Conservation (phyloP, 2,797 vertebrate genomes). For the Mus spretus region DNA sequence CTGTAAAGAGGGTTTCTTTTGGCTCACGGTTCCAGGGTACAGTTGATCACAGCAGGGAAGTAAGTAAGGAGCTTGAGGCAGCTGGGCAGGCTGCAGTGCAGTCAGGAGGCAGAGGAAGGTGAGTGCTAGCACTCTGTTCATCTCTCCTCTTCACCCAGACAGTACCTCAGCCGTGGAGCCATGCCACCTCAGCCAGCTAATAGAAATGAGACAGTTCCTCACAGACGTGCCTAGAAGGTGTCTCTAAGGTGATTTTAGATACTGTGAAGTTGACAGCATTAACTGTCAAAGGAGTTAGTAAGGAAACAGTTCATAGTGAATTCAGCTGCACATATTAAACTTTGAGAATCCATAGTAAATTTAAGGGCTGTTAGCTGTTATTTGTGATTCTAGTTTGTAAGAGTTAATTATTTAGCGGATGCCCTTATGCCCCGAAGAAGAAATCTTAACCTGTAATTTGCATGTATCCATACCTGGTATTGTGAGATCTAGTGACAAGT, state of each 20-base stretch:
- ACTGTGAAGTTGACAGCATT: not conserved
- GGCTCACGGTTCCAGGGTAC: not conserved
- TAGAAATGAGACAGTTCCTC: too few species aligned
- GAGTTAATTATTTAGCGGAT: constrained; percentile 60
- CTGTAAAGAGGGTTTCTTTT: not conserved
- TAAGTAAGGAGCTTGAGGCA: not conserved
- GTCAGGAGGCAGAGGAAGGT: not conserved
- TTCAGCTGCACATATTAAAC: constrained; percentile 46
- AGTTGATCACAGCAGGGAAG: not conserved
- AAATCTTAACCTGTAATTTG: constrained; percentile 9
- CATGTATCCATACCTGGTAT: not conserved
- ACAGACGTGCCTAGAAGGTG: not conserved
- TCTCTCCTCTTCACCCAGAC: not conserved
- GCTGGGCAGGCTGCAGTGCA: not conserved
- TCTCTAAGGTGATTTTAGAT: not conserved
- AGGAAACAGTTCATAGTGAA: constrained; percentile 14
- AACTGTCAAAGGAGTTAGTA: not conserved
- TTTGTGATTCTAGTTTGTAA: constrained; percentile 52
- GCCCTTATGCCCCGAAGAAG: not conserved
- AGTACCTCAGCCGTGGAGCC: not conserved
- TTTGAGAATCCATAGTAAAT: constrained; percentile 32
- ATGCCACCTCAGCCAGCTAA: not conserved
- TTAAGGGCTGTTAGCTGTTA: constrained; percentile 36
- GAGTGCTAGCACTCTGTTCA: not conserved
- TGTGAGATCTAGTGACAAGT: constrained; percentile 26